These are phyloP conservation scores for Rhamnusium bicolor DNA, from an alignment of 2,888 invertebrate genomes.

Conservation along the genomic window DNA sequence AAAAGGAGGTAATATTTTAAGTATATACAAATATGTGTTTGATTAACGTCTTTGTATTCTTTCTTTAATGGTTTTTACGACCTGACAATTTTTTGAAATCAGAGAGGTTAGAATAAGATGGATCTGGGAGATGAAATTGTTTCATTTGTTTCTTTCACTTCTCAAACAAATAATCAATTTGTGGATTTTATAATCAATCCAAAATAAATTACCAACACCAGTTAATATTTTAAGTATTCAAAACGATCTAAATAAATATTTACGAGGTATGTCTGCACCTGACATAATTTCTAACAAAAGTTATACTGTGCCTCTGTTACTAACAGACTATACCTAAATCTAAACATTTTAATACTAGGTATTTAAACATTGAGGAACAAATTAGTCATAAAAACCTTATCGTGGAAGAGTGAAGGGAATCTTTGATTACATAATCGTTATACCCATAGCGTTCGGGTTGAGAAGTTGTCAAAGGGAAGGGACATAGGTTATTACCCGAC, in stretches of 20 bases:
- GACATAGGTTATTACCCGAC: background rate
- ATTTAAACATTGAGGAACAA: background rate
- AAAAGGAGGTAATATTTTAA: too few relatives aligned
- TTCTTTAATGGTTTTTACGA: too few relatives aligned
- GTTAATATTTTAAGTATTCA: background rate
- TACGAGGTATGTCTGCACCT: background rate
- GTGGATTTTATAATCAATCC: background rate
- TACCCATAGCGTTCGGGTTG: slow-evolving; percentile 1
- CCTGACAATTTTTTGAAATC: too few relatives aligned
- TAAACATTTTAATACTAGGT: background rate
- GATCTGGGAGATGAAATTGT: too few relatives aligned
- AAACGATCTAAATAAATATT: background rate
- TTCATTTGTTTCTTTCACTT: too few relatives aligned
- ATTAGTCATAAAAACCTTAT: background rate
- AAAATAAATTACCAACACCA: background rate
- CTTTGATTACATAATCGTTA: background rate
- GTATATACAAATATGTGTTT: too few relatives aligned
- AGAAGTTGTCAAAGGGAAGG: background rate
- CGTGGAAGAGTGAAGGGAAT: background rate
- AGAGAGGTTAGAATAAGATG: too few relatives aligned
- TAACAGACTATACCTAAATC: background rate
- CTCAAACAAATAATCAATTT: background rate
- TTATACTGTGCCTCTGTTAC: background rate
- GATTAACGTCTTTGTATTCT: too few relatives aligned
- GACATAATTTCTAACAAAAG: background rate